phyloP scores from a whole-genome alignment of 2,113 vertebrate genomes.

The Motacilla alba region DNA sequence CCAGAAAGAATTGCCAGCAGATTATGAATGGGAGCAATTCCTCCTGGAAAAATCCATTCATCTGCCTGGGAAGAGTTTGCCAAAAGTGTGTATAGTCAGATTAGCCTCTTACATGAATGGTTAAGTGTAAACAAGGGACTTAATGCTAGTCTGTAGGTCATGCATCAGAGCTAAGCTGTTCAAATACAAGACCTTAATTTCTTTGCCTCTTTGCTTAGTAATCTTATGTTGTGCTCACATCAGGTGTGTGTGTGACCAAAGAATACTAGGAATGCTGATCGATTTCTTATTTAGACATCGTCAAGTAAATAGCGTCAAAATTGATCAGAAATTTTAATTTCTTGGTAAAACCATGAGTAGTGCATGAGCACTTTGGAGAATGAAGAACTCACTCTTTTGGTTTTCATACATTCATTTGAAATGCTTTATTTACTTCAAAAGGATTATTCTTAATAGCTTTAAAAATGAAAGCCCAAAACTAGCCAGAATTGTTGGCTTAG shows the following conservation, averaged over 20 bases:
- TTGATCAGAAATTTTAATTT: not conserved
- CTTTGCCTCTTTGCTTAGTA: not conserved
- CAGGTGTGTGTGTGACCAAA: not conserved
- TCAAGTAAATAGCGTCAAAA: not conserved
- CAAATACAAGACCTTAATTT: not conserved
- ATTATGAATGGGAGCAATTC: not conserved
- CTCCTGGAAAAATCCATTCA: not conserved
- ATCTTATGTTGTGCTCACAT: not conserved
- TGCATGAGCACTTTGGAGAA: not conserved
- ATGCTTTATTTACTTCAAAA: conserved; percentile 51
- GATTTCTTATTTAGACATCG: not conserved
- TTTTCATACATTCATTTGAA: conserved; percentile 33
- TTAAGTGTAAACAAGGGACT: conserved; percentile 26
- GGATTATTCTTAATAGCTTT: conserved; percentile 59
- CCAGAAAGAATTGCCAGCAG: not conserved
- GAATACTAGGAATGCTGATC: not conserved
- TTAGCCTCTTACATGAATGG: conserved; percentile 1
- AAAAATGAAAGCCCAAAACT: conserved; percentile 56
- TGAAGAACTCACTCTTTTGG: not conserved
- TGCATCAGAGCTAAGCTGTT: not conserved
- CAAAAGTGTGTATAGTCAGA: not conserved
- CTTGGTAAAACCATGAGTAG: not conserved
- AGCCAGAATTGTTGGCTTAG: conserved; percentile 52
- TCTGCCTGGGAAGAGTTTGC: not conserved
- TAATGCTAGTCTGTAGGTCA: not conserved